phyloP scores from a whole-genome alignment of 2,888 invertebrate genomes.

The Hololepta plana region DNA sequence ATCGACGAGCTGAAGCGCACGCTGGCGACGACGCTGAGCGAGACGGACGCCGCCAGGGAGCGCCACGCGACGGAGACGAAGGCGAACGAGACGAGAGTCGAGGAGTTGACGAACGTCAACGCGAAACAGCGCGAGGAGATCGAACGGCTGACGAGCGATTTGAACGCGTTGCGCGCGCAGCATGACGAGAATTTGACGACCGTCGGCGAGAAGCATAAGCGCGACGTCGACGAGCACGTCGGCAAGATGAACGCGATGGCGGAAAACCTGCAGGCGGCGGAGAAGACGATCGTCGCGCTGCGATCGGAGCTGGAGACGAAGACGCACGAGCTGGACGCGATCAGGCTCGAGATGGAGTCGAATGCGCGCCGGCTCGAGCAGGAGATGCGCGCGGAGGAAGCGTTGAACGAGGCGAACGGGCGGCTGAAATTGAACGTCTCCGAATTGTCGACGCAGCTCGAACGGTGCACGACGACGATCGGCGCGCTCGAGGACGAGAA shows the following conservation, averaged over 20 bases:
- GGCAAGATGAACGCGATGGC: neutral
- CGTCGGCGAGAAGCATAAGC: no score
- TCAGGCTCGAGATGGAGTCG: constrained; percentile 4
- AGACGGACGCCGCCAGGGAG: constrained; percentile 2
- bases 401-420: no score
- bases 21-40: constrained; percentile 1
- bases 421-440: no score
- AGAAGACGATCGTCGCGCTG: constrained; percentile 3
- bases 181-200: no score
- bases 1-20: neutral
- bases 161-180: no score
- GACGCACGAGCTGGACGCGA: constrained; percentile 8
- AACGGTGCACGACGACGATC: no score
- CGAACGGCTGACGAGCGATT: neutral
- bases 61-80: constrained; percentile 2
- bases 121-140: neutral
- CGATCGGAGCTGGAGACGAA: constrained; percentile 3
- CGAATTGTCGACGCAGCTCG: no score
- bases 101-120: neutral
- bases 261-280: neutral
- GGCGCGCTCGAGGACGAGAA: no score
- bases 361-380: no score
- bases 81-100: constrained; percentile 2
- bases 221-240: no score
- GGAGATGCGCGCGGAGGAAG: no score